Evolutionary conservation across 2,888 invertebrate species (phyloP).

Genomic region (Lordiphosa fenestrarum): DNA sequence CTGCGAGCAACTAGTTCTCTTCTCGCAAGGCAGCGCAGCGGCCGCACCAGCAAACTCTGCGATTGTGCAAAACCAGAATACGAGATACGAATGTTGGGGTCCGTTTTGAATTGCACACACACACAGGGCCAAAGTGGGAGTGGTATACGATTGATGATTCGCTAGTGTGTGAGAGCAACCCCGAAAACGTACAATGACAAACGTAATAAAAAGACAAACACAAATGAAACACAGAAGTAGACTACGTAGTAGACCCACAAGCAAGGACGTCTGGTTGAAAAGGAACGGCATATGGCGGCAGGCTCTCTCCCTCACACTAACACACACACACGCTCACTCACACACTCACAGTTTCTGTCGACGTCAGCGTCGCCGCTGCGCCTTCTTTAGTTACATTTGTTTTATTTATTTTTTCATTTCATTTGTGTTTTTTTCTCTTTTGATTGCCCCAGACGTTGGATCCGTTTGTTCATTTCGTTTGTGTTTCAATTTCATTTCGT

Average conservation of each 20-base stretch:
- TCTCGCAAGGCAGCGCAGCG: constrained; percentile 29
- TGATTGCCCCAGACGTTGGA: constrained; percentile 47
- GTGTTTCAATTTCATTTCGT: constrained; percentile 75
- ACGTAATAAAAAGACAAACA: constrained; percentile 68
- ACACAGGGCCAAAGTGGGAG: constrained; percentile 63
- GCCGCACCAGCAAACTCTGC: constrained; percentile 37
- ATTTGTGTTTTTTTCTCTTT: constrained; percentile 52
- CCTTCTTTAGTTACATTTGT: constrained; percentile 48
- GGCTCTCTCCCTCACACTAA: constrained; percentile 41
- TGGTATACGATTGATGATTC: constrained; percentile 64
- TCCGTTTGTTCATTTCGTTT: constrained; percentile 64
- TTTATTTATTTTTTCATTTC: constrained; percentile 75
- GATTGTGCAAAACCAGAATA: constrained; percentile 73
- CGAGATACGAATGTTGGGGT: constrained; percentile 45
- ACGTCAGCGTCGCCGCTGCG: constrained; percentile 27
- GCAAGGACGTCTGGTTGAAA: constrained; percentile 23
- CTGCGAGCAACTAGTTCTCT: constrained; percentile 17
- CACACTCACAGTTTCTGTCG: constrained; percentile 1
- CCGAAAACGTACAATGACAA: constrained; percentile 71
- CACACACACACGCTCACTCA: background rate
- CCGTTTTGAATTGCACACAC: constrained; percentile 50
- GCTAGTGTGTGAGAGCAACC: constrained; percentile 51
- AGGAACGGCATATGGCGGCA: constrained; percentile 19
- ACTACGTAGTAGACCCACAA: background rate
- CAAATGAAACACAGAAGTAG: constrained; percentile 60